phyloP scores from a whole-genome alignment of 2,888 invertebrate genomes.

The Apotomis betuletana region DNA sequence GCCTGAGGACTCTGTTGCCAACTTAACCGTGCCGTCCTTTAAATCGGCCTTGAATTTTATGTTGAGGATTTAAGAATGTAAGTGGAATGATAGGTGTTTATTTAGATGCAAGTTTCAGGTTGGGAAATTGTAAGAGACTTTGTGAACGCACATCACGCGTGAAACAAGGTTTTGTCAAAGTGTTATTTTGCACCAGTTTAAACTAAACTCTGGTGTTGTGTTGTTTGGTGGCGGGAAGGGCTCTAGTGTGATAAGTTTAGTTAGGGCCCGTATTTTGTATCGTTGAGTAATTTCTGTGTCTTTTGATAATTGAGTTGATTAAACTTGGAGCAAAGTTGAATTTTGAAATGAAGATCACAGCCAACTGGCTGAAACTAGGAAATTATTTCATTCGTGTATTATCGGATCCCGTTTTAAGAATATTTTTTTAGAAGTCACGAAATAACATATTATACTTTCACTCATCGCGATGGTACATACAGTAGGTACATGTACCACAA shows the following conservation, averaged over 20 bases:
- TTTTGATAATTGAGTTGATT: constrained; percentile 39
- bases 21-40: constrained; percentile 43
- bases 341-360: neutral
- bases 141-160: constrained; percentile 76
- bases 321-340: constrained; percentile 21
- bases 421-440: too few relatives aligned
- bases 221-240: neutral
- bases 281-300: constrained; percentile 38
- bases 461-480: too few relatives aligned
- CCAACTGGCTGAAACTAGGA: neutral
- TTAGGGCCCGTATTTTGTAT: constrained; percentile 35
- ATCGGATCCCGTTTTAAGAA: neutral
- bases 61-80: constrained; percentile 27
- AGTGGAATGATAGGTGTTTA: constrained; percentile 30
- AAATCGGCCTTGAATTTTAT: constrained; percentile 43
- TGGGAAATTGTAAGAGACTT: constrained; percentile 69
- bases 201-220: constrained; percentile 49
- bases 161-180: constrained; percentile 80
- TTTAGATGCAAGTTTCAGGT: constrained; percentile 36
- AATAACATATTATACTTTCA: too few relatives aligned
- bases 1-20: constrained; percentile 66
- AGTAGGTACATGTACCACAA: too few relatives aligned
- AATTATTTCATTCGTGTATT: neutral
- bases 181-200: constrained; percentile 65
- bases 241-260: neutral